Evolutionary conservation across 1,140 invertebrate species (phyloP).

Genomic region (Tetramorium simillimum): DNA sequence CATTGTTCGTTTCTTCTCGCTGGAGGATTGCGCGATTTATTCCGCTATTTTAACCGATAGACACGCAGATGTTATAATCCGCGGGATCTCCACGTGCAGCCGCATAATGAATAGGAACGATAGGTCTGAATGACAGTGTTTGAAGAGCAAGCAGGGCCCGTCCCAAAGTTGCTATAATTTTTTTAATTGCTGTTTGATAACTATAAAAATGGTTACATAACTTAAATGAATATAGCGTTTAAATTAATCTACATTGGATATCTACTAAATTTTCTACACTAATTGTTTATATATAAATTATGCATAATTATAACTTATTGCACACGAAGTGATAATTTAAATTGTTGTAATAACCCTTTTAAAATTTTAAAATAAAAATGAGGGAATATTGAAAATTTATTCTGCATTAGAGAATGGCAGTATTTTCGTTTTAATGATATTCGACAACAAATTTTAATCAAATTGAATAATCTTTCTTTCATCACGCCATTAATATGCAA

Average conservation of each 20-base stretch:
- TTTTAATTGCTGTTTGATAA: background rate
- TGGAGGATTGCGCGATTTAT: constrained; percentile 12
- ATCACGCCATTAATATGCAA: background rate
- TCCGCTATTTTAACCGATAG: constrained; percentile 26
- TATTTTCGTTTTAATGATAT: constrained; percentile 18
- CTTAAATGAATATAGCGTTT: background rate
- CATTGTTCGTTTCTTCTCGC: constrained; percentile 32
- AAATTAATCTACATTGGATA: background rate
- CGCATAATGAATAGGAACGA: constrained; percentile 6
- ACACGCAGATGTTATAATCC: constrained; percentile 35
- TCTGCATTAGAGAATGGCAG: background rate
- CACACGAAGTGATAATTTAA: background rate
- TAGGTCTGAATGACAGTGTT: constrained; percentile 4
- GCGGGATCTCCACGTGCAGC: constrained; percentile 31
- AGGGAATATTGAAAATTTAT: background rate
- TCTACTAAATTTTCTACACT: background rate
- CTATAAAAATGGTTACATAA: background rate
- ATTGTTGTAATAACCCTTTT: background rate
- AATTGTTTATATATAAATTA: background rate
- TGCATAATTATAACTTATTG: background rate
- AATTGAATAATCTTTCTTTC: background rate
- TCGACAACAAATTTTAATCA: background rate
- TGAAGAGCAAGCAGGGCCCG: background rate
- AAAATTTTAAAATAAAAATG: background rate
- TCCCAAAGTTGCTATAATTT: background rate